Evolutionary conservation across 1,140 invertebrate genomes (phyloP).

Genomic region (Trachelipus rathkii): DNA sequence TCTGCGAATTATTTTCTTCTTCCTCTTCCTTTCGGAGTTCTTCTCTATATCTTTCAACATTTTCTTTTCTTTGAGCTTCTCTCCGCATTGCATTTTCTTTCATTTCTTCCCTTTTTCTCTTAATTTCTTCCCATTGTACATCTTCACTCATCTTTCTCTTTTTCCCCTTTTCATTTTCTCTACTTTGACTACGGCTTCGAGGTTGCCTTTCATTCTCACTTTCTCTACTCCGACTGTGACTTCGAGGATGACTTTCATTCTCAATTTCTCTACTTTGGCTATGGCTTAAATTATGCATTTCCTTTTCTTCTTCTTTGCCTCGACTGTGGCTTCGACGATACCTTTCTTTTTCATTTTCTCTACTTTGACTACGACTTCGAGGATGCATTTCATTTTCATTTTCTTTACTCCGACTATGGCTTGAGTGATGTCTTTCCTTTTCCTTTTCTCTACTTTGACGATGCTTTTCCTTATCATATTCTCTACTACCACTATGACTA

Average conservation of each 20-base stretch:
- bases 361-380: no score
- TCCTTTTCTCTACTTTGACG: not conserved
- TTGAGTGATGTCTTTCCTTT: not conserved
- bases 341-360: no score
- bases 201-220: no score
- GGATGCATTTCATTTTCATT: not conserved
- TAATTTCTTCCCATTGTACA: not conserved
- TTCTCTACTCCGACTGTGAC: no score
- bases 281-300: no score
- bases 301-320: no score
- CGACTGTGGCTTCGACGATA: no score
- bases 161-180: not conserved
- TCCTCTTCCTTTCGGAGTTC: not conserved
- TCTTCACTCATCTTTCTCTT: not conserved
- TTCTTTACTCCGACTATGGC: not conserved
- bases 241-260: no score
- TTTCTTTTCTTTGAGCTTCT: not conserved
- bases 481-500: not conserved
- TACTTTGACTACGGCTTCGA: not conserved
- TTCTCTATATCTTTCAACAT: not conserved
- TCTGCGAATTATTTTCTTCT: not conserved
- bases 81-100: not conserved
- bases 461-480: not conserved
- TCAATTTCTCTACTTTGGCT: no score
- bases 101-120: not conserved